Conservation (phyloP, 2,888 invertebrate genomes). For the Idaea dimidiata region DNA sequence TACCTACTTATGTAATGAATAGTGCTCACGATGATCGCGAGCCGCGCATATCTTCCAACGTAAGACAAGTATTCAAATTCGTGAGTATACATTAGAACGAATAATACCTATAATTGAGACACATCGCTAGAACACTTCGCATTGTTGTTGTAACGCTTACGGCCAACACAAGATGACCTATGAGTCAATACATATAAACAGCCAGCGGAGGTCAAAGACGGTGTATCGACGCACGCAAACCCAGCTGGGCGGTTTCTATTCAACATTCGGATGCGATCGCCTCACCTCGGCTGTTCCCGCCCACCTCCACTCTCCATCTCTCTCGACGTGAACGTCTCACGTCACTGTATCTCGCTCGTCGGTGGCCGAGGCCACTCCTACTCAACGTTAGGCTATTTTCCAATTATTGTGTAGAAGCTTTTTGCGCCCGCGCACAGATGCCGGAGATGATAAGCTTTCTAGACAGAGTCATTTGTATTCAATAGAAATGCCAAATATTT, state of each 20-base stretch:
- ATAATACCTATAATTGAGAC: conserved; percentile 45
- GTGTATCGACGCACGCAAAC: conserved; percentile 43
- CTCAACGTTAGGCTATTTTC: conserved; percentile 66
- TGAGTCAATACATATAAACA: conserved; percentile 23
- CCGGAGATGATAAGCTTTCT: conserved; percentile 68
- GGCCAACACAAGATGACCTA: conserved; percentile 38
- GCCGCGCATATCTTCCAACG: conserved; percentile 39
- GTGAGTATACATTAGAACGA: conserved; percentile 36
- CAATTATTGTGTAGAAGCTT: conserved; percentile 74
- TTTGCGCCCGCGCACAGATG: conserved; percentile 62
- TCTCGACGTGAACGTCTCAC: conserved; percentile 34
- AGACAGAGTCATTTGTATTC: conserved; percentile 52
- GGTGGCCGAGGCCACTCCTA: conserved; percentile 59
- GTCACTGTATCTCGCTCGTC: conserved; percentile 48
- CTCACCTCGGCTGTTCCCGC: conserved; percentile 60
- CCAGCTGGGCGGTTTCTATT: conserved; percentile 69
- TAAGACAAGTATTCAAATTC: conserved; percentile 8
- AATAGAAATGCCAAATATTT: conserved; percentile 36
- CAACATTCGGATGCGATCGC: conserved; percentile 62
- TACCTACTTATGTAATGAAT: conserved; percentile 13
- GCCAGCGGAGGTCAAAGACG: conserved; percentile 48
- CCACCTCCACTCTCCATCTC: conserved; percentile 54
- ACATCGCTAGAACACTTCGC: conserved; percentile 52
- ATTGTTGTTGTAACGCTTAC: conserved; percentile 40
- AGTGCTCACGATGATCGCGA: conserved; percentile 38